phyloP scores from a whole-genome alignment of 2,113 vertebrate genomes.

The Tonatia bakeri region DNA sequence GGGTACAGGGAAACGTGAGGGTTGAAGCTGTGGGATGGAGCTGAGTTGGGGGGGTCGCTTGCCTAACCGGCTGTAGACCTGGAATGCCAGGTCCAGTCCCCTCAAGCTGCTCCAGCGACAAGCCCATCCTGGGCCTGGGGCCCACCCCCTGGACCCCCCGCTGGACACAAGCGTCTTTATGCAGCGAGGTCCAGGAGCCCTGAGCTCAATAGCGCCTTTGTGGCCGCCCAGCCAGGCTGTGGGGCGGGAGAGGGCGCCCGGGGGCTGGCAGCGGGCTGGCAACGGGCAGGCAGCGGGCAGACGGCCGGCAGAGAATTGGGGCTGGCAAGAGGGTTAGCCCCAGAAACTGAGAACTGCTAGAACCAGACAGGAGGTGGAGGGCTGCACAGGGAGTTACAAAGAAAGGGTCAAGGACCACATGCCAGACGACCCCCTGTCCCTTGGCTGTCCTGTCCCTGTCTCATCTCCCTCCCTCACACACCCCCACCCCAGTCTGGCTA shows the following conservation, averaged over 20 bases:
- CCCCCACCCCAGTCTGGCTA: neutral
- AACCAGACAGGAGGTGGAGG: slow-evolving; percentile 19
- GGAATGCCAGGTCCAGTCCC: neutral
- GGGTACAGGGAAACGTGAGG: neutral
- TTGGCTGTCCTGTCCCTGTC: neutral
- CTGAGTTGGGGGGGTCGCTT: fast-evolving
- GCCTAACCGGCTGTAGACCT: neutral
- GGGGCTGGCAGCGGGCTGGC: slow-evolving; percentile 49
- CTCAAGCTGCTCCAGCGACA: neutral
- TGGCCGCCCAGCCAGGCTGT: neutral
- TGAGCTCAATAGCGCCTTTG: slow-evolving; percentile 74
- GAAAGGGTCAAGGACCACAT: neutral
- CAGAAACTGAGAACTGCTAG: slow-evolving; percentile 42
- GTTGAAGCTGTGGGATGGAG: neutral
- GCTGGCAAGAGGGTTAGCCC: slow-evolving; percentile 37
- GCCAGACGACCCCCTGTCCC: neutral
- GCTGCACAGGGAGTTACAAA: neutral
- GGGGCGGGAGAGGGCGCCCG: slow-evolving; percentile 8
- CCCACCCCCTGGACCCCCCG: slow-evolving; percentile 18
- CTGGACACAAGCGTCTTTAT: slow-evolving; percentile 72
- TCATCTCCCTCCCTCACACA: neutral
- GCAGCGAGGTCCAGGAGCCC: neutral
- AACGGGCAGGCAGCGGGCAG: neutral
- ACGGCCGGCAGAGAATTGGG: slow-evolving; percentile 37
- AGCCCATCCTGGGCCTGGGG: slow-evolving; percentile 39